These are phyloP conservation scores for Leucophenga varia DNA, from an alignment of 1,140 invertebrate species.

Conservation along the genomic window DNA sequence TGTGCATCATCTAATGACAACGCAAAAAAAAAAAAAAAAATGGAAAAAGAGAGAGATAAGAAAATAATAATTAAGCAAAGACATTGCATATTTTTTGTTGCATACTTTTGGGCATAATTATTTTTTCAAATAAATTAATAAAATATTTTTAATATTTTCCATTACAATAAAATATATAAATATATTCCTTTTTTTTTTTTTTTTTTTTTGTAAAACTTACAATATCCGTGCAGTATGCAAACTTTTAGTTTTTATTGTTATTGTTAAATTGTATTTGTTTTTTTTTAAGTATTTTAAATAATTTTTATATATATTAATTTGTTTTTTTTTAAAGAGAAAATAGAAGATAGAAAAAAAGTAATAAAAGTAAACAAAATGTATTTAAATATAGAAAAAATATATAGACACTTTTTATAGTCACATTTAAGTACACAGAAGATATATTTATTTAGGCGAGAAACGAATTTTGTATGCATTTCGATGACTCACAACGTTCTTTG, in stretches of 20 bases:
- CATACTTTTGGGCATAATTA: background rate
- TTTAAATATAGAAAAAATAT: conserved; percentile 31
- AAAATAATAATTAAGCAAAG: too few species aligned
- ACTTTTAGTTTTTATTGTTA: conserved; percentile 40
- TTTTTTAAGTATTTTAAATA: conserved; percentile 8
- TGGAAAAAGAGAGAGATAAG: too few species aligned
- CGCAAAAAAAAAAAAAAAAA: too few species aligned
- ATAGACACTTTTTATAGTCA: conserved; percentile 16
- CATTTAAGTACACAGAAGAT: too few species aligned
- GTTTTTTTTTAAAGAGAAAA: conserved; percentile 25
- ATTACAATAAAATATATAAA: too few species aligned
- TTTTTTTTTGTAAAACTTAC: conserved; percentile 33
- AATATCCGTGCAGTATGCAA: conserved; percentile 57
- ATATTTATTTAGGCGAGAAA: too few species aligned
- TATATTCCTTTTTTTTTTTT: conserved; percentile 1
- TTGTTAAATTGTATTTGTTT: too few species aligned
- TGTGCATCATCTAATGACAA: conserved; percentile 55
- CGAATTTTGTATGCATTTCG: too few species aligned
- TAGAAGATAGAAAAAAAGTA: conserved; percentile 48
- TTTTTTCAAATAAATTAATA: conserved; percentile 3
- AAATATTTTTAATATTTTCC: conserved; percentile 13
- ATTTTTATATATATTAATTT: conserved; percentile 8
- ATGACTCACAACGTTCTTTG: too few species aligned
- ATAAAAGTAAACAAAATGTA: conserved; percentile 33
- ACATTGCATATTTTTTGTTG: conserved; percentile 11